Percentiles rank a stretch among this genome's conserved stretches.
Conservation (phyloP, 2,888 invertebrate species). For the Brachypalpus laphriformis region DNA sequence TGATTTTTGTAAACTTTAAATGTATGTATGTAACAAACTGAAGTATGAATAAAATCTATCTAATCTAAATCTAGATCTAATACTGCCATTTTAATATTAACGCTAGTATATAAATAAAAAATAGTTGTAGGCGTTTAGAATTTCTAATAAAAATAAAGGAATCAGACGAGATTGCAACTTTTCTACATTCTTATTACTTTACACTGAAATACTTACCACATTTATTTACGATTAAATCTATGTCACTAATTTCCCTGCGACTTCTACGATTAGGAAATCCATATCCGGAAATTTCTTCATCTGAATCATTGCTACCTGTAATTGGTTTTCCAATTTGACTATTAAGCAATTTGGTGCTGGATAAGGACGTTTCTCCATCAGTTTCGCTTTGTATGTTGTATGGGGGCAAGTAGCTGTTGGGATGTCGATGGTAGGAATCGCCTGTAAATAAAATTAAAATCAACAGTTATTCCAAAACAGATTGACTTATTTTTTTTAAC, state of each 20-base stretch:
- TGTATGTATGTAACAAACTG: no score
- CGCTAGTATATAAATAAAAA: no score
- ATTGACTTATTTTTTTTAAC: background rate
- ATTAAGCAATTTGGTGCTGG: conserved; percentile 75
- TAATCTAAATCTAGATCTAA: no score
- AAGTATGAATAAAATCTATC: no score
- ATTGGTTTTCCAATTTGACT: conserved; percentile 73
- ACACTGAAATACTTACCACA: conserved; percentile 70
- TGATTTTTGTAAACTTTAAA: no score
- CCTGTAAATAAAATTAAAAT: conserved; percentile 80
- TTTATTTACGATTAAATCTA: conserved; percentile 75
- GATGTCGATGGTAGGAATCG: conserved; percentile 91
- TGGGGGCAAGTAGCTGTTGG: conserved; percentile 91
- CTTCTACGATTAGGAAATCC: conserved; percentile 83
- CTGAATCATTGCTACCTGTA: conserved; percentile 81
- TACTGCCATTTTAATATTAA: no score
- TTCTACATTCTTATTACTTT: no score
- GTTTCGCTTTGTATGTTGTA: conserved; percentile 88
- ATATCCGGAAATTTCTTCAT: conserved; percentile 82
- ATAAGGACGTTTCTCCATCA: conserved; percentile 84
- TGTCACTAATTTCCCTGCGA: conserved; percentile 79
- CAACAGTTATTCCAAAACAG: background rate
- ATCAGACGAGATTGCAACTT: no score
- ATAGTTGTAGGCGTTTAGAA: no score
- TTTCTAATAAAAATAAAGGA: no score